A percentile compares a stretch with the other conserved stretches of the same genome.
Conservation (phyloP, 2,888 invertebrate genomes). For the Mactromeris polynyma region DNA sequence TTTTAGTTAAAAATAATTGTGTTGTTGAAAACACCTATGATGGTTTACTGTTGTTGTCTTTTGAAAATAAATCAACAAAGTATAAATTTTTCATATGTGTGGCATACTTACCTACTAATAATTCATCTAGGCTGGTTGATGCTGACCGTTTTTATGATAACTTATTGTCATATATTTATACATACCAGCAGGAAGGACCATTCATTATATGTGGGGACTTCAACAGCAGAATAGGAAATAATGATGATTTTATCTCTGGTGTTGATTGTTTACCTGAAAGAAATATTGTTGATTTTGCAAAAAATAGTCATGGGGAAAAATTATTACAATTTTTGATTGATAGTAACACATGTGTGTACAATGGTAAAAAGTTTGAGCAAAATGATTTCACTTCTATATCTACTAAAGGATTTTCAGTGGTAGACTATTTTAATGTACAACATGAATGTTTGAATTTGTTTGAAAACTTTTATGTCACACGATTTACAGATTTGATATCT, state of each 20-base stretch:
- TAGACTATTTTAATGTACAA: too few species aligned
- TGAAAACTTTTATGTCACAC: background rate
- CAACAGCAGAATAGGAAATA: slow-evolving; percentile 12
- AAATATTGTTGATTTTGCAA: slow-evolving; percentile 8
- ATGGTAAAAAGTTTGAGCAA: background rate
- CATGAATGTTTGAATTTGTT: background rate
- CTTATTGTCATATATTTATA: background rate
- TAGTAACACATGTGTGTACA: background rate
- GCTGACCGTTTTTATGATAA: slow-evolving; percentile 5
- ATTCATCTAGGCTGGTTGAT: slow-evolving; percentile 18
- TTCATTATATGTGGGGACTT: background rate
- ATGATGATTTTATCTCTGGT: background rate
- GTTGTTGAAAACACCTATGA: slow-evolving; percentile 17
- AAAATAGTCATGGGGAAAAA: slow-evolving; percentile 6
- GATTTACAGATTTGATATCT: background rate
- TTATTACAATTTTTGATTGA: background rate
- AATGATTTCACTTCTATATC: slow-evolving; percentile 24
- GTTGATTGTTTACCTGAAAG: background rate
- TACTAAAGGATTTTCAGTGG: background rate
- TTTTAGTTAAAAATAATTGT: slow-evolving; percentile 27
- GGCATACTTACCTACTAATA: slow-evolving; percentile 15
- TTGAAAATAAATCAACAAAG: background rate
- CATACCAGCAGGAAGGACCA: slow-evolving; percentile 1
- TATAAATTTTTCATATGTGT: slow-evolving; percentile 23
- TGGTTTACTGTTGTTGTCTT: slow-evolving; percentile 16